Conservation (phyloP, 2,113 vertebrate species). For the Camelus bactrianus region DNA sequence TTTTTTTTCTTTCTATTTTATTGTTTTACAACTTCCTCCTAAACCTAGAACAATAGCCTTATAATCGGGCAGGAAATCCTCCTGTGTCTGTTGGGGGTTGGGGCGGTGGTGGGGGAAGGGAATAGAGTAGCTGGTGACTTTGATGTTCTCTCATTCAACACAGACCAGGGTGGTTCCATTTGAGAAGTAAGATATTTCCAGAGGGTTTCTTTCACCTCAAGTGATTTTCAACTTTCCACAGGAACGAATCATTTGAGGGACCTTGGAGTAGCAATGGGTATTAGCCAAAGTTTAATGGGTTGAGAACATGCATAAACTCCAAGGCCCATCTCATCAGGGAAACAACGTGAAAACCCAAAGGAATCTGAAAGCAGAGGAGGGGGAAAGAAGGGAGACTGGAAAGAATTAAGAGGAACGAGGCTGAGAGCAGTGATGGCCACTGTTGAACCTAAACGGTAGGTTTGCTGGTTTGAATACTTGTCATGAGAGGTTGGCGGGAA, state of each 20-base stretch:
- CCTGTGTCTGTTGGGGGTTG: no score
- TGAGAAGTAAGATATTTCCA: neutral
- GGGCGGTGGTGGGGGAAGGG: neutral
- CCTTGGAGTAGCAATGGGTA: neutral
- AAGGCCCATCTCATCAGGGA: neutral
- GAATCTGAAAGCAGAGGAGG: neutral
- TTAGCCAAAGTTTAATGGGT: neutral
- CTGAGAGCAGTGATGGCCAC: accelerated
- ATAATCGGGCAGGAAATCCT: neutral
- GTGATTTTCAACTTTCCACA: neutral
- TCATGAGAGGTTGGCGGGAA: neutral
- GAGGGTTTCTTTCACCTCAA: neutral
- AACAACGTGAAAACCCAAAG: neutral
- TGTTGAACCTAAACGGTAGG: neutral
- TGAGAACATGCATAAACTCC: neutral
- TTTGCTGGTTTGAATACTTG: neutral
- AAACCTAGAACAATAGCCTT: neutral
- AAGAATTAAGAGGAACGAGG: neutral
- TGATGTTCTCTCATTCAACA: neutral
- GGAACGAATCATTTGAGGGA: neutral
- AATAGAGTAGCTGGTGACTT: neutral
- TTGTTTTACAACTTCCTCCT: slow-evolving; percentile 3
- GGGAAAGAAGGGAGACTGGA: neutral
- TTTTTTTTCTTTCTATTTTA: neutral
- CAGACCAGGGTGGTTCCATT: neutral